A percentile compares a stretch with the other conserved stretches of the same genome.
These are phyloP conservation scores for Chloroceryle inda DNA, from an alignment of 2,797 vertebrate species.

Conservation along the genomic window DNA sequence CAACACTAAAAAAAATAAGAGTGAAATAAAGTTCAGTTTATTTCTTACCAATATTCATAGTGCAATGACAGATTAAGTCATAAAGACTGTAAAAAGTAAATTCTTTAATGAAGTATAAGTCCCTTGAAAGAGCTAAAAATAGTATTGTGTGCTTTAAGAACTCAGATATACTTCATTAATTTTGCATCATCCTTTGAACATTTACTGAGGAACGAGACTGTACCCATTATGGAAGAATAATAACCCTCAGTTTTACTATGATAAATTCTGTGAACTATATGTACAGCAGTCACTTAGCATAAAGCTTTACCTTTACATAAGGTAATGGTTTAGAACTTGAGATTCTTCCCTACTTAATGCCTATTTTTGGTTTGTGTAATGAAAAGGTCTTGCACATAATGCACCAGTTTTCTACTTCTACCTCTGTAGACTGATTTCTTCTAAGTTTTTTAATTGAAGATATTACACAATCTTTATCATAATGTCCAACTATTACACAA, in stretches of 20 bases:
- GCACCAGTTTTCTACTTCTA: neutral
- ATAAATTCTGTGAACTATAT: neutral
- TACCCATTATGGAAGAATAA: neutral
- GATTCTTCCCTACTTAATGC: neutral
- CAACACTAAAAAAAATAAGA: neutral
- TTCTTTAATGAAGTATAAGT: neutral
- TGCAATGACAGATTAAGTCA: neutral
- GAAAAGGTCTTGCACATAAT: neutral
- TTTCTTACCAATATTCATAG: neutral
- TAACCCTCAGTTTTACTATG: neutral
- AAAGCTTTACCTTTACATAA: neutral
- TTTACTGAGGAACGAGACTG: neutral
- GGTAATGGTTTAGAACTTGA: neutral
- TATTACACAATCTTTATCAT: neutral
- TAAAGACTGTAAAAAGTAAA: neutral
- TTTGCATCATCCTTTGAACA: neutral
- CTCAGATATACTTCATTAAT: neutral
- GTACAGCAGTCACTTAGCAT: neutral
- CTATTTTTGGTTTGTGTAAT: neutral
- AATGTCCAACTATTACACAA: neutral
- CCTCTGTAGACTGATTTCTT: neutral
- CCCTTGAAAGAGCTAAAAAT: neutral
- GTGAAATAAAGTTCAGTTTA: neutral
- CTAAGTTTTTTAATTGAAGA: neutral
- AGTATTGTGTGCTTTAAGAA: neutral